Conservation (phyloP, 2,888 invertebrate genomes). For the Stenodema calcarata region DNA sequence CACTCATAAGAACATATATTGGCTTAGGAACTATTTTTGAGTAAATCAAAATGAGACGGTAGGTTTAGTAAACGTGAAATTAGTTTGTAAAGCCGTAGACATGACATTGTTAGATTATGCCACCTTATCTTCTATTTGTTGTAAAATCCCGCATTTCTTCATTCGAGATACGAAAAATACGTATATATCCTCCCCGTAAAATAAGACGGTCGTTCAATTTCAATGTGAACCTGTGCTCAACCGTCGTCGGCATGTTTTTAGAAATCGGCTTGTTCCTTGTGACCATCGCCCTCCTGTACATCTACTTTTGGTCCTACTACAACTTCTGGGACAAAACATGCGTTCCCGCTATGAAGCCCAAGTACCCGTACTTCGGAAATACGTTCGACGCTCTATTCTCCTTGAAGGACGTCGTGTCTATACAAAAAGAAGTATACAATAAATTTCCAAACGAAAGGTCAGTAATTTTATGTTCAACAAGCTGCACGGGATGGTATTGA, state of each 20-base stretch:
- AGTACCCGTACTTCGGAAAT: slow-evolving; percentile 38
- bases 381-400: slow-evolving; percentile 23
- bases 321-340: slow-evolving; percentile 13
- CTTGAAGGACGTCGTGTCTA: not conserved
- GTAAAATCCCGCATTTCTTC: too few relatives aligned
- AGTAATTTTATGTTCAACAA: too few relatives aligned
- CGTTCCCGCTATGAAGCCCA: not conserved
- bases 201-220: not conserved
- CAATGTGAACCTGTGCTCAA: not conserved
- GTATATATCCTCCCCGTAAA: not conserved
- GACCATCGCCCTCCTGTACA: not conserved
- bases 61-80: too few relatives aligned
- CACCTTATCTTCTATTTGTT: not conserved
- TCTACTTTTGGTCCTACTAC: not conserved
- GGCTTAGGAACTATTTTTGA: too few relatives aligned
- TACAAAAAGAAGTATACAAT: slow-evolving; percentile 1
- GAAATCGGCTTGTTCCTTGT: not conserved
- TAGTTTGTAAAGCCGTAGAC: too few relatives aligned
- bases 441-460: slow-evolving; percentile 31
- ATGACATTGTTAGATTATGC: too few relatives aligned
- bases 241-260: not conserved
- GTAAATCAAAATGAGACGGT: too few relatives aligned
- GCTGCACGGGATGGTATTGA: too few relatives aligned
- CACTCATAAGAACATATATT: too few relatives aligned
- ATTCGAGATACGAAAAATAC: too few relatives aligned